Base-by-base conservation (phyloP, 2,888 invertebrate species). In the Venusia cambrica region DNA sequence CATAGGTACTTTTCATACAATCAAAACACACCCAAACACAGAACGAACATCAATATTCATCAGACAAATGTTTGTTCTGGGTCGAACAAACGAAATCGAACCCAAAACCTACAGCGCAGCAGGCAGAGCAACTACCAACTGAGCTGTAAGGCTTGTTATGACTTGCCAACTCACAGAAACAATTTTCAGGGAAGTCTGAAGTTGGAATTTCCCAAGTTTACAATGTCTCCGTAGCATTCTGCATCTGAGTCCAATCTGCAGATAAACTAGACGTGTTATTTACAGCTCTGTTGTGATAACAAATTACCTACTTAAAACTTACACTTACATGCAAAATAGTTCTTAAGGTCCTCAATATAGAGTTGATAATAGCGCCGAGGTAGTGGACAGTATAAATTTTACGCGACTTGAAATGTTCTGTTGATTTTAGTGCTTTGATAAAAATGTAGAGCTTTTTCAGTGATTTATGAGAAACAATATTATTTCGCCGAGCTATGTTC, bases 211-310 rank as follows among this genome's bases (percentile, higher is more conserved):
- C n/a, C n/a, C n/a, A n/a, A n/a, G n/a, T n/a, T n/a, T n/a, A n/a
- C n/a, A n/a, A n/a, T 13, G 15, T 17, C 25, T 15, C 38, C 41
- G 35, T 13, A 45, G 47, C 51, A 41, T 45, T 36, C 45, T 39
- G 32, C 37, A 43, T 44, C 53, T 50, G 40, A 41, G 26, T 45
- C 33, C 56, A 51, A 60, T 62, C 51, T 53, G 39, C 50, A 48
- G 54, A 60, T 51, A 62, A 59, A 62, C 57, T 54, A 51, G 51
- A 48, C 51, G 36, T 43, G 51, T 62, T 61, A 66, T 62, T 63
- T 64, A 70, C 58, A 51, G 54, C 61, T 33, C 48, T 38, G 46
- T 52, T 52, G 48, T 41, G 45, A 47, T 45, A 51, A 62, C 60
- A 63, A 63, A 69, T 60, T 60, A 58, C 56, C 47, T 35, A 31